Evolutionary conservation across 1,140 invertebrate genomes (phyloP).

Genomic region (Neomicropteryx cornuta): DNA sequence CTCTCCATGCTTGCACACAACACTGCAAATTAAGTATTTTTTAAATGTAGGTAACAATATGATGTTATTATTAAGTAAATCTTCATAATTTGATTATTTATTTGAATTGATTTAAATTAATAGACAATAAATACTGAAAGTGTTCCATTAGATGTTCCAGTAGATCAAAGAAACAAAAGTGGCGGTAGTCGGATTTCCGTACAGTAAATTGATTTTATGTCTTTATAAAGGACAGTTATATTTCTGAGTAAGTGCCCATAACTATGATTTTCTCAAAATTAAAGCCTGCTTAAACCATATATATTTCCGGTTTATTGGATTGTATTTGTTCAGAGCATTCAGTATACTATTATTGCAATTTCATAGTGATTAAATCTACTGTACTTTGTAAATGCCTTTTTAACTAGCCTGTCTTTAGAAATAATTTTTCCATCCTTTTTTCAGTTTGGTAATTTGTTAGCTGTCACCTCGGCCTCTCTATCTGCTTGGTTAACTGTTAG

Average conservation of each 20-base stretch:
- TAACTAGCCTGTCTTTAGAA: too few species aligned
- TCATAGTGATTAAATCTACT: background rate
- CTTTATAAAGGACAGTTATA: background rate
- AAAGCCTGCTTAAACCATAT: background rate
- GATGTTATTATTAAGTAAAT: background rate
- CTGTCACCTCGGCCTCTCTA: too few species aligned
- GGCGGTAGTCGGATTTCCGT: background rate
- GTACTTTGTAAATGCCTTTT: background rate
- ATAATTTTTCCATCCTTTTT: too few species aligned
- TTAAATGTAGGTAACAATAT: background rate
- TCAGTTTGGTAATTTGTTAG: too few species aligned
- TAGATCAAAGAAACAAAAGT: too few species aligned
- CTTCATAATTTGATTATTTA: background rate
- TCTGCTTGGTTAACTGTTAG: too few species aligned
- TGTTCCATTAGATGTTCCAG: background rate
- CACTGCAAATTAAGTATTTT: conserved; percentile 8
- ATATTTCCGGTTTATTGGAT: background rate
- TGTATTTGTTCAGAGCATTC: background rate
- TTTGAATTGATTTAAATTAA: background rate
- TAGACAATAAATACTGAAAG: background rate
- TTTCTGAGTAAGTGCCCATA: background rate
- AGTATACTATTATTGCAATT: background rate
- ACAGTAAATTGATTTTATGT: background rate
- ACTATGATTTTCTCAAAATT: background rate
- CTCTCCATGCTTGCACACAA: conserved; percentile 16